These are phyloP conservation scores for Parazoanthus darwini DNA, from an alignment of 92 coral and sea anemone genomes.

Conservation along the genomic window DNA sequence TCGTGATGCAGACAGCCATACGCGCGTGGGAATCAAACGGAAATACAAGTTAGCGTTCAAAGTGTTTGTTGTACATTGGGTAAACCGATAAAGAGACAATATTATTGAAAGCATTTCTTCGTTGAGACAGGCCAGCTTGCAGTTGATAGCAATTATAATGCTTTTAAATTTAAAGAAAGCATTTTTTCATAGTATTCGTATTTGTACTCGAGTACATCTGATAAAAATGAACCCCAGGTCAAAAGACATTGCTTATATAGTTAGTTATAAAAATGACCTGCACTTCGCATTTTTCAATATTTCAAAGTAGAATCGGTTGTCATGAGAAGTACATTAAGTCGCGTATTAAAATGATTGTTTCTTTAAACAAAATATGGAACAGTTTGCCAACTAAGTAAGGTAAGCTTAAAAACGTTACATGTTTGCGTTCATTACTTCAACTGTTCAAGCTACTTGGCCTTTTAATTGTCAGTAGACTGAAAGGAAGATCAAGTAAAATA, in stretches of 20 bases:
- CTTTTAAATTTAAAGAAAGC: background rate
- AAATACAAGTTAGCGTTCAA: background rate
- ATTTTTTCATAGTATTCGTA: background rate
- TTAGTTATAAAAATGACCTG: background rate
- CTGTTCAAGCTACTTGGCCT: background rate
- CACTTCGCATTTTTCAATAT: background rate
- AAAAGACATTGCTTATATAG: background rate
- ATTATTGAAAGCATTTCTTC: background rate
- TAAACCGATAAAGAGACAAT: background rate
- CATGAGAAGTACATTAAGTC: no score
- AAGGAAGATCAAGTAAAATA: background rate
- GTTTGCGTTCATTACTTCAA: background rate
- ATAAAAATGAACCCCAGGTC: background rate
- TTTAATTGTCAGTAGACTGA: background rate
- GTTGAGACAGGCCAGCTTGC: background rate
- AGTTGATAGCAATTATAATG: background rate
- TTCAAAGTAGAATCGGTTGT: no score
- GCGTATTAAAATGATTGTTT: no score
- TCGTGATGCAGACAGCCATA: background rate
- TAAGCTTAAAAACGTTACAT: background rate
- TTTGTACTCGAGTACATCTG: background rate
- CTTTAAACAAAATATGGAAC: background rate
- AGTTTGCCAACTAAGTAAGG: background rate
- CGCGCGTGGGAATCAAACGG: constrained; percentile 6
- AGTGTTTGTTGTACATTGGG: background rate